phyloP scores from a whole-genome alignment of 2,888 invertebrate genomes.

The Aporophyla lueneburgensis region DNA sequence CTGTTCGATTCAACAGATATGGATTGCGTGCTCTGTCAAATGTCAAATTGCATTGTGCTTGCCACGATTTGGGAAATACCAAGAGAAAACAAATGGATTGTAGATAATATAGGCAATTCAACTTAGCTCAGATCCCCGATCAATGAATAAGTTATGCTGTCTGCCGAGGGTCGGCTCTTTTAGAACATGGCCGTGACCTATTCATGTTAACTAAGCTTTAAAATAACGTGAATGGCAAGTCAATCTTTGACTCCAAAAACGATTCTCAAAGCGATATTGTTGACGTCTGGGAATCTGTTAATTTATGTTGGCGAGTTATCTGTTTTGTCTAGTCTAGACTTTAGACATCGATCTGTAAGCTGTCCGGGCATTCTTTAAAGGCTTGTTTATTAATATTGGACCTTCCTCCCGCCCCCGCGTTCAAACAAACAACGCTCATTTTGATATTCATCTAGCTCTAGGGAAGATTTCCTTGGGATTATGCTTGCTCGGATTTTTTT shows the following conservation, averaged over 20 bases:
- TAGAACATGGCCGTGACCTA: slow-evolving; percentile 38
- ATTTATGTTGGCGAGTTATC: slow-evolving; percentile 16
- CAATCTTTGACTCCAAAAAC: slow-evolving; percentile 11
- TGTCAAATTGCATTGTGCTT: slow-evolving; percentile 37
- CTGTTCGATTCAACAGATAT: slow-evolving; percentile 22
- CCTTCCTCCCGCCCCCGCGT: background rate
- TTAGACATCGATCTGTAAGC: slow-evolving; percentile 20
- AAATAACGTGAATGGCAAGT: slow-evolving; percentile 30
- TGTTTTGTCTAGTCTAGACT: slow-evolving; percentile 38
- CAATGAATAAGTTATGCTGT: slow-evolving; percentile 35
- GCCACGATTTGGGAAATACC: slow-evolving; percentile 31
- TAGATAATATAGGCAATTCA: slow-evolving; percentile 12
- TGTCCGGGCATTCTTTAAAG: slow-evolving; percentile 6
- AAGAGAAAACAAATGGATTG: background rate
- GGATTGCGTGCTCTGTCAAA: slow-evolving; percentile 61
- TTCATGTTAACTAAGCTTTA: slow-evolving; percentile 21
- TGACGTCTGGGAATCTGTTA: slow-evolving; percentile 14
- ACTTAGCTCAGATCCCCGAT: slow-evolving; percentile 17
- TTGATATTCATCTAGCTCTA: background rate
- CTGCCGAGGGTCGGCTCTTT: slow-evolving; percentile 24
- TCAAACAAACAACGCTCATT: slow-evolving; percentile 15
- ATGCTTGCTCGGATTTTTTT: slow-evolving; percentile 11
- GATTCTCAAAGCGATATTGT: slow-evolving; percentile 1
- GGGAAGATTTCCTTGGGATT: slow-evolving; percentile 4
- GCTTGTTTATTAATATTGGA: slow-evolving; percentile 9